Base-by-base conservation (phyloP, 2,797 vertebrate species). In the Thaleichthys pacificus region DNA sequence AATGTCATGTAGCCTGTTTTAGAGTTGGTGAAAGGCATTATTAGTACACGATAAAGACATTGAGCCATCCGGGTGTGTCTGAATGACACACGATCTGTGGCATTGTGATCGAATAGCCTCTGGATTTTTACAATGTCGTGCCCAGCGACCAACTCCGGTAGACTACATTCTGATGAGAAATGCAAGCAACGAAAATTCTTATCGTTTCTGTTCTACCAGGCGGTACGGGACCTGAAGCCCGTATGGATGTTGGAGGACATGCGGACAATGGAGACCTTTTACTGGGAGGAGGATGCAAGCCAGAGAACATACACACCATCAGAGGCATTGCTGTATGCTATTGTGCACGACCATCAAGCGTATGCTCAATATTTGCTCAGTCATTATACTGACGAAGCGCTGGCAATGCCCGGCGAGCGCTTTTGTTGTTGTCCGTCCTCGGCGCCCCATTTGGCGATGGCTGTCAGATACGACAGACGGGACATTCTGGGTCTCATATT, bases 171-270 rank as follows among this genome's bases (percentile, higher is more conserved):
- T 69, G 74, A 86, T 2, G 92, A 91, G 78, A 87, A 89, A 71
- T 88, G 87, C 83, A 90, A 87, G 74, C 92, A 93, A 19, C 88
- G 91, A 70, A 93, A 89, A 78, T 93, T 91, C 66, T 85, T 94
- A 67, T 94, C 95, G 17, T 92, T 95, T 68, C 91, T 94, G 67
- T 96, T 95, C 86, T 96, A 96, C 82, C 93, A 95, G 80, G 94
- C 95, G 15, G 95, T 96, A 76, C 86, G 95, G 75, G 94, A 96
- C 83, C 91, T 93, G 81, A 94, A 95, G 72, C 95, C 95, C 6
- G 90, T 91, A 0, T 96, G 95, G 95, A 92, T 95, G 92, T 84
- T 96, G 81, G 95, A 96, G 87, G 95, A 96, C 80, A 96, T 96
- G 89, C 92, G 95, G 82, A 95, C 93, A 9, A 95, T 95, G 94